phyloP scores from a whole-genome alignment of 2,113 vertebrate species.

The Crotalus tigris region DNA sequence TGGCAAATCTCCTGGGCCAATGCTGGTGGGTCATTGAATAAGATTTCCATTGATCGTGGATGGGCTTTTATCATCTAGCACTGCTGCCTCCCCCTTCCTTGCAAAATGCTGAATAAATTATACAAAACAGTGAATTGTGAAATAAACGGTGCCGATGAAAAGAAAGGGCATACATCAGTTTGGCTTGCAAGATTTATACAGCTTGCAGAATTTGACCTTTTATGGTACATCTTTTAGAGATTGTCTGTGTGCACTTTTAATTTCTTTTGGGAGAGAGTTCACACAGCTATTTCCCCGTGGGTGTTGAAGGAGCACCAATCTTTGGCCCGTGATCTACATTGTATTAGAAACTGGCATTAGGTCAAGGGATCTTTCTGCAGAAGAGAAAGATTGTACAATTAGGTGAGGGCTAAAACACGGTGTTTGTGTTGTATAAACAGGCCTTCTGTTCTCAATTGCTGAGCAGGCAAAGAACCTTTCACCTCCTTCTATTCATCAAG shows the following conservation, averaged over 20 bases:
- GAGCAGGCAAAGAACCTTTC: slow-evolving; percentile 4
- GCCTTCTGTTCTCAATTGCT: background rate
- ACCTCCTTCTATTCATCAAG: background rate
- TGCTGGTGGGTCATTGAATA: background rate
- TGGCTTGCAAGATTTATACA: background rate
- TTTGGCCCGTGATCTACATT: background rate
- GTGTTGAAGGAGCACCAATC: background rate
- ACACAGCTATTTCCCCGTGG: background rate
- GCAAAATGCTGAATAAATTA: background rate
- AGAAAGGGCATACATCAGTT: background rate
- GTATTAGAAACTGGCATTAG: background rate
- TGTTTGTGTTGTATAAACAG: background rate
- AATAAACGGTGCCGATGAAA: background rate
- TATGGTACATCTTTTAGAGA: background rate
- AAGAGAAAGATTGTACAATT: background rate
- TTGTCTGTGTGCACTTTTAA: background rate
- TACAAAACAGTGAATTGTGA: background rate
- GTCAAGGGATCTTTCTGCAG: background rate
- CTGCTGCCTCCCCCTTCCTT: background rate
- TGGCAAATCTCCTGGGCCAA: background rate
- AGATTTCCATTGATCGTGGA: background rate
- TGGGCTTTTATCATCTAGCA: background rate
- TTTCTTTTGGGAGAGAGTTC: background rate
- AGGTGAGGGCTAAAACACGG: background rate
- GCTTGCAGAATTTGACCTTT: background rate